Evolutionary conservation across 2,888 invertebrate genomes (phyloP).

Genomic region (Eristalinus aeneus): DNA sequence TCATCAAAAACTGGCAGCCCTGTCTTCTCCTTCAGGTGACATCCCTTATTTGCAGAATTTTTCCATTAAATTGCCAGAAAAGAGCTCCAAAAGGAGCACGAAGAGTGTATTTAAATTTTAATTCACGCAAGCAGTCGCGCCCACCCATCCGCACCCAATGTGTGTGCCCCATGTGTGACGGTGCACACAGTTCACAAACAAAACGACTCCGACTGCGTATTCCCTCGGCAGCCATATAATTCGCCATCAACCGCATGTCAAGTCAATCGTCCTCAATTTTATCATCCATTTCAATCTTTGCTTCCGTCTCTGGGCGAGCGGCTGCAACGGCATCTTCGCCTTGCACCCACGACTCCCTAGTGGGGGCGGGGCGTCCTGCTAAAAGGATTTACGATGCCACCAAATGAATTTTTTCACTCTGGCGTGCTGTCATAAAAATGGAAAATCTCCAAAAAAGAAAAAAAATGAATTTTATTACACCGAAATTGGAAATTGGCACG

Average conservation of each 20-base stretch:
- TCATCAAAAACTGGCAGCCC: no score
- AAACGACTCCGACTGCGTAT: background rate
- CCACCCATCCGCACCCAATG: background rate
- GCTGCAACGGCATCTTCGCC: background rate
- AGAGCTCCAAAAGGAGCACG: background rate
- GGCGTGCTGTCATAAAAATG: slow-evolving; percentile 35
- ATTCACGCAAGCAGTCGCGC: background rate
- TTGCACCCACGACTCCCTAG: background rate
- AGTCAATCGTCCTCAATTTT: slow-evolving; percentile 57
- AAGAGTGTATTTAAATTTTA: background rate
- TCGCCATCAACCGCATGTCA: slow-evolving; percentile 47
- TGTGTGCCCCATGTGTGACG: no score
- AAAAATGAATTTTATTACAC: slow-evolving; percentile 41
- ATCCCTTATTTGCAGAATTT: background rate
- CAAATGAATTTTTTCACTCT: slow-evolving; percentile 32
- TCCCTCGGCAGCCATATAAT: slow-evolving; percentile 29
- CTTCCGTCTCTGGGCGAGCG: slow-evolving; percentile 15
- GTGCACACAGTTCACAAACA: background rate
- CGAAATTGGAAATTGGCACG: slow-evolving; percentile 59
- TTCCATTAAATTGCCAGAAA: slow-evolving; percentile 19
- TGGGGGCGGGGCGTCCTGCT: background rate
- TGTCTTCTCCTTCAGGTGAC: background rate
- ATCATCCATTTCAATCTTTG: slow-evolving; percentile 44
- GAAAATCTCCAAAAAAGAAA: slow-evolving; percentile 14
- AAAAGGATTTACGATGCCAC: slow-evolving; percentile 45